Evolutionary conservation across 37 sponge, comb jelly and placozoan genomes (phyloP), one percentile per base, ranked within the genome.

Genomic region (Geodia barretti): DNA sequence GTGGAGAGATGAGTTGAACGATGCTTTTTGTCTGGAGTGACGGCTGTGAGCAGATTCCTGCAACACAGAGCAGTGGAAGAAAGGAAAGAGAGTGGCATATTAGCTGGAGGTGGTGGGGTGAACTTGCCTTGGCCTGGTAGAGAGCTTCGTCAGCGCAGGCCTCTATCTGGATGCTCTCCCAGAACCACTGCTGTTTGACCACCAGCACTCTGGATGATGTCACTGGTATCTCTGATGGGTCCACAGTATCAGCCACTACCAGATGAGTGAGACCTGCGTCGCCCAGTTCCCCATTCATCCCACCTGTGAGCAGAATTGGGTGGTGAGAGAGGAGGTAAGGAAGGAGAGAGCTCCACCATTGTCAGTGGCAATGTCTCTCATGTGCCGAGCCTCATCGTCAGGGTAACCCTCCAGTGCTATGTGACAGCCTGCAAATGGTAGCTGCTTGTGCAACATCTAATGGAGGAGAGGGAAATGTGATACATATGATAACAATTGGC

Each of bases 171-270:
- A 96, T 93, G 61, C 97, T 96, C 81, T 96, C 97, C 97, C 97
- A 96, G 83, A 96, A 96, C 97, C 97, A 96, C 92, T 96, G 91
- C 69, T 92, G 93, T 59, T 89, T 95, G 59, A 95, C 96, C 36
- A 95, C 83, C 25, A 64, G 72, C 0, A 86, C 83, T 39, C 80
- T 76, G 14, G 88, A 76, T 33, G 94, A 62, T 58, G 83, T 80
- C 0, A 39, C 29, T 4, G 91, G 92, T 25, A 87, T 78, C 37
- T 42, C 61, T 30, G 76, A 71, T 0, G 79, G 60, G 37, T 84
- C 88, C 24, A 88, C 85, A 24, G 77, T 73, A 81, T 85, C 80
- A 33, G 86, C 73, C 21, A 88, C 86, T 33, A 92, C 82, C 41
- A 88, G 62, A 62, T 92, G 93, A 58, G 85, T 74, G 67, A 93